Conservation (phyloP, 1,140 invertebrate genomes). For the Hormaphis cornu region DNA sequence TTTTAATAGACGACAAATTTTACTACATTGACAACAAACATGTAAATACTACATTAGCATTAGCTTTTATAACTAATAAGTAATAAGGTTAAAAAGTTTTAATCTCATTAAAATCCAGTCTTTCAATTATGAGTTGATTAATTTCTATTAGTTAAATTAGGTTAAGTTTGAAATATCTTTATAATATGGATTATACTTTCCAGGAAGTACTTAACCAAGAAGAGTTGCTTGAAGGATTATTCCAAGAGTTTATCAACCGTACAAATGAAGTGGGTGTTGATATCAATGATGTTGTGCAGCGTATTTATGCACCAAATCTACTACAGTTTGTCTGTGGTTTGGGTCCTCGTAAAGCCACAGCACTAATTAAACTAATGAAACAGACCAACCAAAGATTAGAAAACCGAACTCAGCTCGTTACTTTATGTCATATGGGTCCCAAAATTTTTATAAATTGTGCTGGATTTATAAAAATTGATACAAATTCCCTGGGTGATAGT, state of each 20-base stretch:
- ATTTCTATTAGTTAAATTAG: no score
- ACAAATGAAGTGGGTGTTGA: constrained; percentile 99
- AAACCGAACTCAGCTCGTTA: constrained; percentile 91
- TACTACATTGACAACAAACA: no score
- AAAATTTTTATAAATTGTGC: constrained; percentile 99
- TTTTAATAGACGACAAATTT: no score
- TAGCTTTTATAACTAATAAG: no score
- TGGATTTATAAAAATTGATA: constrained; percentile 98
- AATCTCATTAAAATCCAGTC: no score
- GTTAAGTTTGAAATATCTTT: no score
- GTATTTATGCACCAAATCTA: constrained; percentile 76
- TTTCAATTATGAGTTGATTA: no score
- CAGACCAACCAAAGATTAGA: constrained; percentile 88
- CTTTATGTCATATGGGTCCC: constrained; percentile 90
- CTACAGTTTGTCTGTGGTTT: constrained; percentile 96
- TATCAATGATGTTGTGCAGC: constrained; percentile 83
- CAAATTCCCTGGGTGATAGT: constrained; percentile 82
- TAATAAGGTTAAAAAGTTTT: no score
- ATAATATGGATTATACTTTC: constrained; percentile 33
- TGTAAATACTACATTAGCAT: no score
- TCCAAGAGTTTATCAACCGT: constrained; percentile 81
- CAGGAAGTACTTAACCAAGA: constrained; percentile 78
- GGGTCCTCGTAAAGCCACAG: constrained; percentile 87
- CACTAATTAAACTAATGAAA: constrained; percentile 81
- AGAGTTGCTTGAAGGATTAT: constrained; percentile 71